Evolutionary conservation across 1,140 invertebrate species (phyloP), one percentile per base, ranked within the genome.

Genomic region (Camponotus vicinus): DNA sequence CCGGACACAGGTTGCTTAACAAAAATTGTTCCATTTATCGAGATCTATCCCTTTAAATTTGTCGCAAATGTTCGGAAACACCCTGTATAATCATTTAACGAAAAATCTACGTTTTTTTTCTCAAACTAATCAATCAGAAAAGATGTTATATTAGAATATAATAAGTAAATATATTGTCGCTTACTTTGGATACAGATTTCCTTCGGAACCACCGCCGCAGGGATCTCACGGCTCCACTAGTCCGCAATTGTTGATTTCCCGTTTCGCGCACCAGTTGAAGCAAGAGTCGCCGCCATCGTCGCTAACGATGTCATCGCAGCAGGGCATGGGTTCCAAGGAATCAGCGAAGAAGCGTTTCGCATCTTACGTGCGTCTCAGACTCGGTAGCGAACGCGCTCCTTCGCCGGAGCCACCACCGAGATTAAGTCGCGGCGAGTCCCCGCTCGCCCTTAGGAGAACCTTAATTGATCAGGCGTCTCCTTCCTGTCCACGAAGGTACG

Each of bases 311-410:
- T 93, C 91, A 21, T 59, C 85, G 75, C 92, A 93, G 34, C 79
- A 83, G 55, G 21, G n/a, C 3, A 70, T 89, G n/a, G 85, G 73
- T 37, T 90, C 92, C 0, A 94, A 95, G 84, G 93, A 95, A 76
- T 94, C 93, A 9, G 95, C 95, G 76, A 95, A 96, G 89, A 96
- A 96, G 89, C 96, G 97, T 91, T 97, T 97, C 94, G 96, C 97
- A 91, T 97, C 97, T 85, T 98, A 98, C 95, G 96, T 98, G 89
- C 97, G 97, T 95, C 96, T 95, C 9, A 93, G 95, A 78, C 90
- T 95, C 18, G 95, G 94, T 18, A 94, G 92, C 57, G 95, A 95
- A 63, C 92, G 95, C 15, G 92, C 94, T 94, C 91, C 96, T 94
- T 95, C 96, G 94, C 97, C 97, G 1, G 97, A 97, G 94, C 97